Evolutionary conservation across 2,888 invertebrate genomes (phyloP).

Genomic region (Argyresthia albistria): DNA sequence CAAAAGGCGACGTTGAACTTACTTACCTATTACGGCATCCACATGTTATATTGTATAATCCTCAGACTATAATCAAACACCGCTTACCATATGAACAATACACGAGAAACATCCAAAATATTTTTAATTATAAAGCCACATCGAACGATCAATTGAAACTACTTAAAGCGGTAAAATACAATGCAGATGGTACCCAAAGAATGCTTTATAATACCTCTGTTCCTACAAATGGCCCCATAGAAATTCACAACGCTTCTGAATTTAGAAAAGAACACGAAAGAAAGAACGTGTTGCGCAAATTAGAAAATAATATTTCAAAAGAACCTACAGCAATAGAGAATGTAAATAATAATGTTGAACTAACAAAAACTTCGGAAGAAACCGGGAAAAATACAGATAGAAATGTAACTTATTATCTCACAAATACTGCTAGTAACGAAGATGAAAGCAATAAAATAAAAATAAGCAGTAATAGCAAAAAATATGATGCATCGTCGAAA

Average conservation of each 20-base stretch:
- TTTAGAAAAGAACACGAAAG: neutral
- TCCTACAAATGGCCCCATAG: conserved; percentile 7
- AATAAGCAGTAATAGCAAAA: too few species aligned
- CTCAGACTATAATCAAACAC: conserved; percentile 17
- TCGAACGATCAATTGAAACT: conserved; percentile 11
- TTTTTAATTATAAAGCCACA: conserved; percentile 8
- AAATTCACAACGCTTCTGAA: conserved; percentile 9
- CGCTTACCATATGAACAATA: conserved; percentile 15
- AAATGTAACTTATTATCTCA: too few species aligned
- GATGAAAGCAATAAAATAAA: too few species aligned
- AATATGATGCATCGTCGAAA: too few species aligned
- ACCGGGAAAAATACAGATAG: too few species aligned
- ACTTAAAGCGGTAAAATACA: conserved; percentile 15
- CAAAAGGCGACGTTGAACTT: conserved; percentile 16
- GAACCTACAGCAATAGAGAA: too few species aligned
- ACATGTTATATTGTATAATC: conserved; percentile 13
- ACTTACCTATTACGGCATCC: conserved; percentile 17
- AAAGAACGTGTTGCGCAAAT: too few species aligned
- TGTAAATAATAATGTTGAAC: too few species aligned
- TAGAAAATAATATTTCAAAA: too few species aligned
- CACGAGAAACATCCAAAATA: conserved; percentile 6
- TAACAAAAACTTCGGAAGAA: too few species aligned
- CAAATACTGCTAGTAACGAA: too few species aligned
- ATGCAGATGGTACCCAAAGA: conserved; percentile 9
- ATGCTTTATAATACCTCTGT: conserved; percentile 8